Conservation (phyloP, 1,140 invertebrate species). For the Pantala flavescens region DNA sequence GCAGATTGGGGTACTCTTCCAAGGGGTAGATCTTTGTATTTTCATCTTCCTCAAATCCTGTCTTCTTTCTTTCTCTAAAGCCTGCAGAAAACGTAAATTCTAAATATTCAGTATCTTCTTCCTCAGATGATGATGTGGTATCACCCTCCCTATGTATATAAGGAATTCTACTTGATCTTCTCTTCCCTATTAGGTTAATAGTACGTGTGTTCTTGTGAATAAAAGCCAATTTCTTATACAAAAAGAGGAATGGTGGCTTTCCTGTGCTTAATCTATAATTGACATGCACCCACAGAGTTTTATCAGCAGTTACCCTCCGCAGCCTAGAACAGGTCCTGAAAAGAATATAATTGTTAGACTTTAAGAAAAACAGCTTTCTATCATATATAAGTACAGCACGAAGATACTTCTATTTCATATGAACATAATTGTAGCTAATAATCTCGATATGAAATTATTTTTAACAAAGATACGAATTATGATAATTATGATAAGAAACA, state of each 20-base stretch:
- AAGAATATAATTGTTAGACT: slow-evolving; percentile 16
- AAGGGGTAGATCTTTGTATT: neutral
- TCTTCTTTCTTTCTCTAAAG: neutral
- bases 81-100: neutral
- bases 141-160: slow-evolving; percentile 23
- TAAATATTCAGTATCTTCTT: slow-evolving; percentile 18
- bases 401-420: neutral
- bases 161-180: slow-evolving; percentile 29
- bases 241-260: slow-evolving; percentile 23
- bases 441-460: too few species aligned
- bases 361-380: neutral
- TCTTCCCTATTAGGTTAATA: slow-evolving; percentile 36
- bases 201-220: slow-evolving; percentile 36
- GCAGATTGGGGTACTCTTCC: neutral
- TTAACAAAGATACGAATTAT: neutral
- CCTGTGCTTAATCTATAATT: slow-evolving; percentile 34
- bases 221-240: slow-evolving; percentile 34
- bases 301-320: slow-evolving; percentile 36
- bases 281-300: slow-evolving; percentile 40
- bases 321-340: slow-evolving; percentile 39
- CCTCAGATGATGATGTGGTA: slow-evolving; percentile 26
- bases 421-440: neutral
- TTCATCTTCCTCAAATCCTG: neutral
- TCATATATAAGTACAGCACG: neutral
- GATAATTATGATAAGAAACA: too few species aligned